Evolutionary conservation across 2,113 vertebrate genomes (phyloP).

Genomic region (Accipiter cooperii): DNA sequence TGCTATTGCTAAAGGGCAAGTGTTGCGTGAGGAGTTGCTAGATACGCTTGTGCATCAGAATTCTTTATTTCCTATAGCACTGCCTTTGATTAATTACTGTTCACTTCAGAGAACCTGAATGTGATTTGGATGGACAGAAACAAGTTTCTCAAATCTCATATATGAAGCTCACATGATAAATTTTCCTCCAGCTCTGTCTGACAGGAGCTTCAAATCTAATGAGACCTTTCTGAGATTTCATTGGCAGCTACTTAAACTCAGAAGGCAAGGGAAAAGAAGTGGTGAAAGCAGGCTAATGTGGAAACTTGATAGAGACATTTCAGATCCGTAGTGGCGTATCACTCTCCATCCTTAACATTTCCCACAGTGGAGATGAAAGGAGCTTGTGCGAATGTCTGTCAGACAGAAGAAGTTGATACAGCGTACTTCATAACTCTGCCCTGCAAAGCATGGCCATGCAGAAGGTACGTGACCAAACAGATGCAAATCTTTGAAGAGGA

Average conservation of each 20-base stretch:
- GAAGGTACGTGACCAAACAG: background rate
- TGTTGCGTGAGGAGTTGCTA: background rate
- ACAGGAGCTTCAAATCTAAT: background rate
- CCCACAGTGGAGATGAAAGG: background rate
- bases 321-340: background rate
- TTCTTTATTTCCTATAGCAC: background rate
- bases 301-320: slow-evolving; percentile 1
- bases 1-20: background rate
- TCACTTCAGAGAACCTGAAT: background rate
- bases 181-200: background rate
- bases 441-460: background rate
- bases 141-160: background rate
- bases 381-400: background rate
- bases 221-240: slow-evolving; percentile 11
- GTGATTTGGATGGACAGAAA: background rate
- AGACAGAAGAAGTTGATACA: background rate
- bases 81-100: background rate
- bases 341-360: background rate
- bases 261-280: slow-evolving; percentile 14
- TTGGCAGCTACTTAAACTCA: background rate
- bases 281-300: background rate
- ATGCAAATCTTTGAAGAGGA: background rate
- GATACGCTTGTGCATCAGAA: background rate
- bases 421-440: background rate
- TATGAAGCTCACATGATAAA: background rate